A percentile compares a stretch with the other conserved stretches of the same genome.
Evolutionary conservation across 2,888 invertebrate genomes (phyloP).

Genomic region (Agrochola circellaris): DNA sequence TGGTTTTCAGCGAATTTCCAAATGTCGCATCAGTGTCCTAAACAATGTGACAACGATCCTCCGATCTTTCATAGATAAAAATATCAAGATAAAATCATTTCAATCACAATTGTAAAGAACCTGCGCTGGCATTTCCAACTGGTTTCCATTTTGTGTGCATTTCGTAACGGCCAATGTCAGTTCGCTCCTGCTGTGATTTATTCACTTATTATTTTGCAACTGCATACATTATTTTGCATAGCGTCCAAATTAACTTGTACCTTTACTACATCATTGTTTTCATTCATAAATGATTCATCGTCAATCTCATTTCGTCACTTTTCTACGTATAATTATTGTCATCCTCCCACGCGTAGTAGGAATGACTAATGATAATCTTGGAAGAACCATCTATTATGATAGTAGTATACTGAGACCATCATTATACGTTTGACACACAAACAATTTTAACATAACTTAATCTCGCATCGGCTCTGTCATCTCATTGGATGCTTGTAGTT

Average conservation of each 20-base stretch:
- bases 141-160: constrained; percentile 76
- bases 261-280: constrained; percentile 70
- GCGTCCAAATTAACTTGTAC: constrained; percentile 55
- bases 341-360: constrained; percentile 76
- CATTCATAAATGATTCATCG: constrained; percentile 79
- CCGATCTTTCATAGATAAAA: constrained; percentile 73
- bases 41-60: constrained; percentile 69
- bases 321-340: constrained; percentile 80
- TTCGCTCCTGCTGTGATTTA: constrained; percentile 66
- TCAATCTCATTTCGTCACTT: constrained; percentile 77
- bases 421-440: constrained; percentile 54
- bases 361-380: constrained; percentile 74
- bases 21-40: constrained; percentile 70
- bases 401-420: constrained; percentile 45
- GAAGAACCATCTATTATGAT: constrained; percentile 67
- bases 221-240: constrained; percentile 63
- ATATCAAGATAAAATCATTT: constrained; percentile 75
- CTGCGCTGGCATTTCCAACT: constrained; percentile 78
- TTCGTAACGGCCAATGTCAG: constrained; percentile 73
- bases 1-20: constrained; percentile 38
- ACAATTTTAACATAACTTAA: constrained; percentile 56
- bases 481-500: constrained; percentile 6
- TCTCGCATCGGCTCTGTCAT: constrained; percentile 25
- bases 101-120: constrained; percentile 73
- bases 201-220: constrained; percentile 67